Conservation (phyloP, 2,113 vertebrate species). For the Clarias batrachus region DNA sequence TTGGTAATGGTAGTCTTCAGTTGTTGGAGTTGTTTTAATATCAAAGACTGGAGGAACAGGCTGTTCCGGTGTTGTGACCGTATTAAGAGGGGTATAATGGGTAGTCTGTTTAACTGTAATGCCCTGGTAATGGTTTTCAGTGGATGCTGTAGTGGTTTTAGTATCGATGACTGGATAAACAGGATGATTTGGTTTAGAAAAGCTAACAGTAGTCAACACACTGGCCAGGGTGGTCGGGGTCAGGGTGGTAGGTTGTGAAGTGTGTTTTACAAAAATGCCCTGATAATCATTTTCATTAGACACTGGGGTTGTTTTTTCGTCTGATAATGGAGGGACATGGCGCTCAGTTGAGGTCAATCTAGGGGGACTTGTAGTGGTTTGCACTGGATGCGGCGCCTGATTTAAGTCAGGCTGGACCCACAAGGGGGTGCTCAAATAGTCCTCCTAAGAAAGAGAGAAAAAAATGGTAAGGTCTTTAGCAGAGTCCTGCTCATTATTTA, state of each 20-base stretch:
- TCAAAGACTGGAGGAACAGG: slow-evolving; percentile 4
- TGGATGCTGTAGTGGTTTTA: slow-evolving; percentile 44
- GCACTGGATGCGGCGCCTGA: slow-evolving; percentile 32
- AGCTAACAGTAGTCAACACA: not conserved
- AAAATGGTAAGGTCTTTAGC: not conserved
- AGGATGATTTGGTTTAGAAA: slow-evolving; percentile 20
- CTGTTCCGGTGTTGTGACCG: slow-evolving; percentile 9
- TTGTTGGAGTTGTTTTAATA: slow-evolving; percentile 23
- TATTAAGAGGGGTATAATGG: not conserved
- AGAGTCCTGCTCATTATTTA: slow-evolving; percentile 3
- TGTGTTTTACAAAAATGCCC: not conserved
- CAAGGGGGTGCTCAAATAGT: slow-evolving; percentile 51
- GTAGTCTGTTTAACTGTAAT: not conserved
- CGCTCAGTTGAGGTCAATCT: slow-evolving; percentile 35
- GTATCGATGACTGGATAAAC: slow-evolving; percentile 13
- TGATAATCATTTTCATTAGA: slow-evolving; percentile 7
- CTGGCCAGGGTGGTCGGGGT: not conserved
- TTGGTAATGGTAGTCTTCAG: not conserved
- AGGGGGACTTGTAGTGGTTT: slow-evolving; percentile 39
- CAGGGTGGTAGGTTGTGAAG: not conserved
- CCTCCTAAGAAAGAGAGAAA: slow-evolving; percentile 52
- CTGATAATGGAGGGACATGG: slow-evolving; percentile 24
- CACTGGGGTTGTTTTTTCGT: slow-evolving; percentile 44
- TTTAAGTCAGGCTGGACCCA: slow-evolving; percentile 53
- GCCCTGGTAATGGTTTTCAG: not conserved